Evolutionary conservation across 2,888 invertebrate species (phyloP).

Genomic region (Lepas anatifera): DNA sequence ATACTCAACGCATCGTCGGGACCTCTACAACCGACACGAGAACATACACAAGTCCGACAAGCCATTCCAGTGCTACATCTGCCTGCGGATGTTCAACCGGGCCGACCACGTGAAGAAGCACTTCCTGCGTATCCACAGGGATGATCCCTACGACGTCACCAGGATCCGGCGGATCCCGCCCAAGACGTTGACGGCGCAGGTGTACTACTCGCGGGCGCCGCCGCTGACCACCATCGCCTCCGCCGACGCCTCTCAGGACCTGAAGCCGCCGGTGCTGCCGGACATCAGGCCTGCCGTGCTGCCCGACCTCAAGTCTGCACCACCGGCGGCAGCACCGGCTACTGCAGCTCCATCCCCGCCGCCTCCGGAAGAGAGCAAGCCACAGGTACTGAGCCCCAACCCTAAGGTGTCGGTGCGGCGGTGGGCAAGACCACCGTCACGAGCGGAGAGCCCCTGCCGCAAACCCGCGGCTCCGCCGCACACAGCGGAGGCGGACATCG

Average conservation of each 20-base stretch:
- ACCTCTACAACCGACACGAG: slow-evolving; percentile 81
- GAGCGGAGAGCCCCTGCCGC: slow-evolving; percentile 11
- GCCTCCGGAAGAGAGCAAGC: slow-evolving; percentile 27
- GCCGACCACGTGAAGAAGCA: slow-evolving; percentile 92
- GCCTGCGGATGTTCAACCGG: slow-evolving; percentile 82
- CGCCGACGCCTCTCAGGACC: slow-evolving; percentile 28
- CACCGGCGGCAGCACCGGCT: slow-evolving; percentile 32
- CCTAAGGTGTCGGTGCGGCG: slow-evolving; percentile 16
- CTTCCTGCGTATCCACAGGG: slow-evolving; percentile 81
- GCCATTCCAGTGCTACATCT: slow-evolving; percentile 85
- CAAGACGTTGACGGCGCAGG: slow-evolving; percentile 13
- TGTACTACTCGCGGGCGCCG: slow-evolving; percentile 7
- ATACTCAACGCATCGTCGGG: slow-evolving; percentile 80
- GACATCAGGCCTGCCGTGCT: too few species aligned
- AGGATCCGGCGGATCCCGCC: slow-evolving; percentile 26
- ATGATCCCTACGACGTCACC: slow-evolving; percentile 61
- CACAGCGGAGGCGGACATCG: too few species aligned
- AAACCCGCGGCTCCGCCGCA: slow-evolving; percentile 6
- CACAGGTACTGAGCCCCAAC: slow-evolving; percentile 15
- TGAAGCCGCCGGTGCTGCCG: too few species aligned
- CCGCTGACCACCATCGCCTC: slow-evolving; percentile 29
- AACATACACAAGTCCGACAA: slow-evolving; percentile 89
- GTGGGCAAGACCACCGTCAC: slow-evolving; percentile 15
- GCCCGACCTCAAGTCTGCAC: slow-evolving; percentile 8
- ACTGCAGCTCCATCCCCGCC: slow-evolving; percentile 27